Percentiles rank a stretch among this genome's conserved stretches.
These are phyloP conservation scores for Vipera ursinii DNA, from an alignment of 2,797 vertebrate species.

Conservation along the genomic window DNA sequence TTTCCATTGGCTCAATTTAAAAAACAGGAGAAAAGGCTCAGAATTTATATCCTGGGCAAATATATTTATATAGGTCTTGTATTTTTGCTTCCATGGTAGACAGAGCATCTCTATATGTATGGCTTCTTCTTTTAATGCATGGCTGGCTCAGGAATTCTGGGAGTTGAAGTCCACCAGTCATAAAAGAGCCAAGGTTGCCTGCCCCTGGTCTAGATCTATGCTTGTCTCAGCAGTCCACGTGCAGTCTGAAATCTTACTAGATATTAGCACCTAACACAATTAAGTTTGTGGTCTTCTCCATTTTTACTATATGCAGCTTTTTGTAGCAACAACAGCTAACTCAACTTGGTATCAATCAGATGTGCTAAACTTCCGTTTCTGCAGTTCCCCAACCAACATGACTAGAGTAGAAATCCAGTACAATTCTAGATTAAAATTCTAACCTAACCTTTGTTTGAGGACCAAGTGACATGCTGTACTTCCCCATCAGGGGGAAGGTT, in stretches of 20 bases:
- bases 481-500: neutral
- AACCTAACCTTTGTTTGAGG: neutral
- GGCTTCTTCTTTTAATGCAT: neutral
- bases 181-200: no score
- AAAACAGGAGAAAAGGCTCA: neutral
- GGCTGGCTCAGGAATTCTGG: no score
- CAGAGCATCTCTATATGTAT: neutral
- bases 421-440: neutral
- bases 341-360: neutral
- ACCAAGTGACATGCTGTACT: neutral
- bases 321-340: neutral
- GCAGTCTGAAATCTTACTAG: neutral
- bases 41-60: neutral
- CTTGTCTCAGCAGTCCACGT: neutral
- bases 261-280: neutral
- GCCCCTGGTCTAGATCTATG: neutral
- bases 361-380: neutral
- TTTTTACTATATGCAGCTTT: neutral
- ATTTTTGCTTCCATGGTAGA: neutral
- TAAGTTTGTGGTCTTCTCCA: neutral
- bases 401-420: neutral
- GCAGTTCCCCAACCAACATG: neutral
- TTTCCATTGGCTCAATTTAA: neutral
- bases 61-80: neutral
- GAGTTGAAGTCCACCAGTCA: no score